Conservation (phyloP, 2,797 vertebrate species). For the Cirrhinus molitorella region DNA sequence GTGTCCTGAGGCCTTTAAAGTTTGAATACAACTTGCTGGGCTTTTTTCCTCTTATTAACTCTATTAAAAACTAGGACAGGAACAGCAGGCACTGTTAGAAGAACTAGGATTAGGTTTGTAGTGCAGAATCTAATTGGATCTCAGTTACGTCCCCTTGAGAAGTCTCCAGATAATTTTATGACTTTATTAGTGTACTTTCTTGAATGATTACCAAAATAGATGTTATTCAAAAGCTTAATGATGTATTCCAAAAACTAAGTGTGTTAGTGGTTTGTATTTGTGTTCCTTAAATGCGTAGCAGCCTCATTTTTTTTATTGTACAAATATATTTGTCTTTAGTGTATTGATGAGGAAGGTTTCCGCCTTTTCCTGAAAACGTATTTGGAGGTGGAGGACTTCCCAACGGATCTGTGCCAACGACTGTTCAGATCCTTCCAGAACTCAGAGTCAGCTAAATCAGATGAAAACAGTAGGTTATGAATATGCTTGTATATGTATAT, state of each 20-base stretch:
- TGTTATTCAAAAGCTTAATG: slow-evolving; percentile 1
- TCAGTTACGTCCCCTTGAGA: slow-evolving; percentile 60
- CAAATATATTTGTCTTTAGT: slow-evolving; percentile 69
- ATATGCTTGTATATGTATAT: not conserved
- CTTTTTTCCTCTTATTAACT: slow-evolving; percentile 10
- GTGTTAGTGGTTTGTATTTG: not conserved
- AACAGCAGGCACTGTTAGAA: slow-evolving; percentile 60
- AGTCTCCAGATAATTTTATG: not conserved
- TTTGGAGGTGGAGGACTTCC: slow-evolving; percentile 87
- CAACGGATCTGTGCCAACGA: slow-evolving; percentile 82
- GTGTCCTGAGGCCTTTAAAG: slow-evolving; percentile 55
- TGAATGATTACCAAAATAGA: slow-evolving; percentile 7
- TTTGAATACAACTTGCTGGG: slow-evolving; percentile 22
- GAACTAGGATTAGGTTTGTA: slow-evolving; percentile 77
- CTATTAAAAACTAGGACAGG: slow-evolving; percentile 69
- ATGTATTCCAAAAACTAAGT: not conserved
- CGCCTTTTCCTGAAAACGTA: slow-evolving; percentile 89
- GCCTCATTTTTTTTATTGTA: not conserved
- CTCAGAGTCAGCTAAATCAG: slow-evolving; percentile 66
- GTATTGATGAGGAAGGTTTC: slow-evolving; percentile 90
- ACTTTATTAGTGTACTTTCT: slow-evolving; percentile 18
- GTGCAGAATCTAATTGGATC: slow-evolving; percentile 69
- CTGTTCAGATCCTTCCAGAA: slow-evolving; percentile 91
- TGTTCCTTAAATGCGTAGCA: not conserved
- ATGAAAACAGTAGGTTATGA: slow-evolving; percentile 70